These are phyloP conservation scores for Mormyrus hasselquistii DNA, from an alignment of 2,797 vertebrate genomes.

Conservation along the genomic window DNA sequence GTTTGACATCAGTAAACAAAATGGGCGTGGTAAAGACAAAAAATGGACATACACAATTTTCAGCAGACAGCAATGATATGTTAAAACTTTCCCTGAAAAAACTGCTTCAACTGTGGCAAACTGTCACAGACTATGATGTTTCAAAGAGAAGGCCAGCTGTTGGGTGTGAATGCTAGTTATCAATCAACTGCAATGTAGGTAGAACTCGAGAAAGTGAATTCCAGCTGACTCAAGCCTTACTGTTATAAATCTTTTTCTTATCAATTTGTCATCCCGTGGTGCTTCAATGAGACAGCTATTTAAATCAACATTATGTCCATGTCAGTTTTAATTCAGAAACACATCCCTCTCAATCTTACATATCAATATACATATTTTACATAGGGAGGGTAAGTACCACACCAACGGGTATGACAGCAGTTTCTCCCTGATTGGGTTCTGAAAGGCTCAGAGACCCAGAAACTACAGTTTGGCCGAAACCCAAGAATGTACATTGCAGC, in stretches of 20 bases:
- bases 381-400: not conserved
- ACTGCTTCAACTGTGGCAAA: not conserved
- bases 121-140: not conserved
- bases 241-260: not conserved
- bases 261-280: not conserved
- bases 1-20: not conserved
- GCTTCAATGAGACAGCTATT: not conserved
- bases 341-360: not conserved
- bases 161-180: not conserved
- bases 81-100: not conserved
- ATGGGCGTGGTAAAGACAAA: not conserved
- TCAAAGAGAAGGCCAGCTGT: not conserved
- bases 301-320: conserved; percentile 2
- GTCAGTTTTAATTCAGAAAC: not conserved
- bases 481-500: not conserved
- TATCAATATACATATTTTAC: not conserved
- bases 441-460: not conserved
- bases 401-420: not conserved
- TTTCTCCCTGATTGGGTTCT: not conserved
- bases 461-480: not conserved
- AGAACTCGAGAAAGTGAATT: not conserved
- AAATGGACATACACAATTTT: not conserved
- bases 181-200: not conserved
- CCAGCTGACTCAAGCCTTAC: not conserved
- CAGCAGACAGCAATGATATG: not conserved